These are phyloP conservation scores for Vidua chalybeata DNA, from an alignment of 2,113 vertebrate species.

Conservation along the genomic window DNA sequence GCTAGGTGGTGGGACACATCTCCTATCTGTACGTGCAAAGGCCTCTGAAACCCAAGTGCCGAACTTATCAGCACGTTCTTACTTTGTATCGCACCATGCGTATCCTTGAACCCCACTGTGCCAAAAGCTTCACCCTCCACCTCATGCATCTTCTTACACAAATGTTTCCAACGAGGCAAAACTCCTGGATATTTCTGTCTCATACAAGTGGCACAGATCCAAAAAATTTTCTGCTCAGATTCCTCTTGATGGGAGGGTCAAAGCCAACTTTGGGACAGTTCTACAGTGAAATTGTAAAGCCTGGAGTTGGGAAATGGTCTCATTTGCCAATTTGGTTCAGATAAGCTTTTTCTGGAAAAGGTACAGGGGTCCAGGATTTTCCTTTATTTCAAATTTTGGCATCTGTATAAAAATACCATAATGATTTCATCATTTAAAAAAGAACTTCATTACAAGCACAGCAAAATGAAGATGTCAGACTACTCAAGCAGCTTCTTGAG, in stretches of 20 bases:
- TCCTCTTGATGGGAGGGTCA: background rate
- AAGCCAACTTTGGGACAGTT: background rate
- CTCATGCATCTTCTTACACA: background rate
- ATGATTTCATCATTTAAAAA: background rate
- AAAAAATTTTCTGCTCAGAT: background rate
- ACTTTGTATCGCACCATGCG: rapidly evolving
- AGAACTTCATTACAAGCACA: background rate
- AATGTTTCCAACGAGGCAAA: background rate
- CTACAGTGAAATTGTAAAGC: background rate
- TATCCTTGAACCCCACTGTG: rapidly evolving
- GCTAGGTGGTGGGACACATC: background rate
- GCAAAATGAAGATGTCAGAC: background rate
- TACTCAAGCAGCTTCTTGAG: background rate
- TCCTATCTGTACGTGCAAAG: background rate
- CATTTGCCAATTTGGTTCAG: background rate
- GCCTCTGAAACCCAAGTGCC: background rate
- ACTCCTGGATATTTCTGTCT: background rate
- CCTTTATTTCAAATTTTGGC: background rate
- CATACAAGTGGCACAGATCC: background rate
- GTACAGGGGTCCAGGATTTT: background rate
- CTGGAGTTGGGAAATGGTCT: background rate
- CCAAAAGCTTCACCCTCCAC: background rate
- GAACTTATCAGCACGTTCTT: background rate
- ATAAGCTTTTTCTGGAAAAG: background rate
- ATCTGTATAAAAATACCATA: background rate